Evolutionary conservation across 2,113 vertebrate genomes (phyloP).

Genomic region (Sprattus sprattus): DNA sequence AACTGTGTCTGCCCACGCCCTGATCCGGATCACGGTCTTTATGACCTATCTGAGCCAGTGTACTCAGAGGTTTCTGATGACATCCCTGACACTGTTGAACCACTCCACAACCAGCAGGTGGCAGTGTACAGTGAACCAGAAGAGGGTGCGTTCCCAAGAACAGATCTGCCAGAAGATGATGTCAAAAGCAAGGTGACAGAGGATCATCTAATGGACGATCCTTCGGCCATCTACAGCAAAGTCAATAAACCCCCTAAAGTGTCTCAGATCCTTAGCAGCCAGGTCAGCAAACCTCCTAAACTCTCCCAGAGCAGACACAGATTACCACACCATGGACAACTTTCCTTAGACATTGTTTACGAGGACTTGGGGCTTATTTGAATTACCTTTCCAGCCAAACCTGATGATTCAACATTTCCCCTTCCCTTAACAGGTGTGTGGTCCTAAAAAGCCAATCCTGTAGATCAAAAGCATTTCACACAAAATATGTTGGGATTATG

Average conservation of each 20-base stretch:
- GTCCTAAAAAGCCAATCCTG: too few relatives aligned
- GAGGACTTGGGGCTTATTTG: slow-evolving; percentile 47
- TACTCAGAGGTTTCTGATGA: slow-evolving; percentile 70
- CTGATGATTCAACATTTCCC: not conserved
- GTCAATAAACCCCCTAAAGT: slow-evolving; percentile 41
- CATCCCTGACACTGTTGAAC: slow-evolving; percentile 18
- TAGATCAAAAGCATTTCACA: not conserved
- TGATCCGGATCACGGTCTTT: not conserved
- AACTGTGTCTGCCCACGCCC: slow-evolving; percentile 60
- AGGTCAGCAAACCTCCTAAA: slow-evolving; percentile 43
- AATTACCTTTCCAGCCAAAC: not conserved
- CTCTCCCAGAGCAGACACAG: slow-evolving; percentile 16
- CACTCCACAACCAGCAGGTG: slow-evolving; percentile 36
- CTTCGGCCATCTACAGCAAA: slow-evolving; percentile 38
- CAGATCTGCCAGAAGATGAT: slow-evolving; percentile 38
- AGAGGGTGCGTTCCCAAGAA: slow-evolving; percentile 12
- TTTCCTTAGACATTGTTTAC: slow-evolving; percentile 17
- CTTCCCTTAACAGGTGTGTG: too few relatives aligned
- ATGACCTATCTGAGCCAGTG: slow-evolving; percentile 43
- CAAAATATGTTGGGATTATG: not conserved
- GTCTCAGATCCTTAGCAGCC: slow-evolving; percentile 16
- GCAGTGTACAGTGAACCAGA: slow-evolving; percentile 57
- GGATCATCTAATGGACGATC: slow-evolving; percentile 8
- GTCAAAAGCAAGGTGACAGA: not conserved
- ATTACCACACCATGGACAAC: not conserved